phyloP scores from a whole-genome alignment of 1,140 invertebrate species.

The Drosophila melanica region DNA sequence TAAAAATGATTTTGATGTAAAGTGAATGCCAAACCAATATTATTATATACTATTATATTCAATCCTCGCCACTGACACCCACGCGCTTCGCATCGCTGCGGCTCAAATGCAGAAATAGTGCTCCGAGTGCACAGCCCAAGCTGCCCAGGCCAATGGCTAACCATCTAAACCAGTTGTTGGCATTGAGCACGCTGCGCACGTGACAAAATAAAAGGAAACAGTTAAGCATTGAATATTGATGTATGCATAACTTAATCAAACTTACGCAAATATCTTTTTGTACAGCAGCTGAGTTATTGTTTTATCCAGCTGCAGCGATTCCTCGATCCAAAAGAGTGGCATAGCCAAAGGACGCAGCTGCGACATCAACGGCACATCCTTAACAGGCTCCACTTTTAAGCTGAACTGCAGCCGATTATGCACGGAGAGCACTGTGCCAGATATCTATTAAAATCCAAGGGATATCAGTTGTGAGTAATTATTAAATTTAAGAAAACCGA shows the following conservation, averaged over 20 bases:
- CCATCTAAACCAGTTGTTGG: conserved; percentile 54
- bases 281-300: conserved; percentile 85
- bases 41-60: background rate
- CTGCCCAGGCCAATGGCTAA: conserved; percentile 42
- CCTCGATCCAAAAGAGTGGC: conserved; percentile 91
- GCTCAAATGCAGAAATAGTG: conserved; percentile 35
- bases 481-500: background rate
- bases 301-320: conserved; percentile 86
- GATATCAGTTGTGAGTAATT: background rate
- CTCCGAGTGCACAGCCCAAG: conserved; percentile 29
- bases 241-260: background rate
- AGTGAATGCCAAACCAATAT: too few species aligned
- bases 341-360: conserved; percentile 86
- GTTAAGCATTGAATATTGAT: background rate
- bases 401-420: conserved; percentile 89
- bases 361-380: conserved; percentile 88
- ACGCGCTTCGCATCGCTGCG: conserved; percentile 38
- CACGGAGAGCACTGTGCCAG: conserved; percentile 87
- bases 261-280: conserved; percentile 84
- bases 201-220: background rate
- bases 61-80: background rate
- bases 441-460: conserved; percentile 84
- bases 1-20: background rate
- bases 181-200: conserved; percentile 22
- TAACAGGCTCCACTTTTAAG: conserved; percentile 86